phyloP scores from a whole-genome alignment of 2,113 vertebrate species.

The Rhynchomys soricoides region DNA sequence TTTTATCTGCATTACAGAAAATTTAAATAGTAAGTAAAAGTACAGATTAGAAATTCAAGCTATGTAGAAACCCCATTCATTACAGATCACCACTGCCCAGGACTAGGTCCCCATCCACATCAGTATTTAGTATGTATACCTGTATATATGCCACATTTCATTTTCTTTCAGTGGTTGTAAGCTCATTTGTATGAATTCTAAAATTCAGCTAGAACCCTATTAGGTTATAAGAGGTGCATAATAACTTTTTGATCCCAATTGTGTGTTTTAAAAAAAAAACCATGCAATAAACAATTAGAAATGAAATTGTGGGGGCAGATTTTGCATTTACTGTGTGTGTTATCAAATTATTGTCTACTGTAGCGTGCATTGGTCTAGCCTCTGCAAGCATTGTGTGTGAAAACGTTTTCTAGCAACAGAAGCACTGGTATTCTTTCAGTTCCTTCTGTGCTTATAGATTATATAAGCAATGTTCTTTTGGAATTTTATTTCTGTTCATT shows the following conservation, averaged over 20 bases:
- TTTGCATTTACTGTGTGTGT: conserved; percentile 11
- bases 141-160: background rate
- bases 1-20: background rate
- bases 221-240: background rate
- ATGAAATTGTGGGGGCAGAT: background rate
- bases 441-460: background rate
- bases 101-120: background rate
- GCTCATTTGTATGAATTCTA: background rate
- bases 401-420: background rate
- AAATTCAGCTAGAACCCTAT: background rate
- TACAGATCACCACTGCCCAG: background rate
- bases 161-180: conserved; percentile 23
- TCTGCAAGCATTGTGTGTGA: background rate
- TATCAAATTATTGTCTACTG: background rate
- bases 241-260: background rate
- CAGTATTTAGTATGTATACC: background rate
- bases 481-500: conserved; percentile 12
- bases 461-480: background rate
- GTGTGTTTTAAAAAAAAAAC: background rate
- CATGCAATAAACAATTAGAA: background rate
- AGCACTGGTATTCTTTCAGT: background rate
- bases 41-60: background rate
- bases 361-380: background rate
- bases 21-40: conserved; percentile 23
- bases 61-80: background rate